Base-by-base conservation (phyloP, 2,888 invertebrate genomes). In the Spodoptera exigua region DNA sequence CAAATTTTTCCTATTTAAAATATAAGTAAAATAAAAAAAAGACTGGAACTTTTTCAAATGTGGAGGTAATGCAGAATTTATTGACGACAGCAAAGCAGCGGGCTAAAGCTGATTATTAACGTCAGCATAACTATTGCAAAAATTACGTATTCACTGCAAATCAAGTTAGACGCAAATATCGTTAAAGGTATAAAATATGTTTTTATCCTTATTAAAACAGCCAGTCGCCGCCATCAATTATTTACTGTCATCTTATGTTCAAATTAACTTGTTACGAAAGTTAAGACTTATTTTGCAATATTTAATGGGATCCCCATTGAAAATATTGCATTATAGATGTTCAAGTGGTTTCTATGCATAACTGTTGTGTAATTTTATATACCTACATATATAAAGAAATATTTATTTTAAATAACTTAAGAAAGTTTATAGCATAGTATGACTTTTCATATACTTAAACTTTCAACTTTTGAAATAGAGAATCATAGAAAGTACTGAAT, bases 231-330 rank as follows among this genome's bases (percentile, higher is more conserved):
- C 48, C 53, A 49, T 49, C 45, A 4, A 14, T 43, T 40, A 48
- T 39, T 66, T 49, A 54, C 59, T 66, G 65, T 49, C 45, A 27
- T 41, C 18, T 49, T 65, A 45, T 34, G 36, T 43, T 17, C 11
- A 21, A 53, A 45, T 53, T 17, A 53, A 21, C 35, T 16, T 34
- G 7, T 66, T 53, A 17, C 34, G 34, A 59, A 65, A 52, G 27
- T 51, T 17, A 39, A 63, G 21, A 40, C 46, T 2, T 46, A 51
- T 32, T 18, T 57, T 37, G 57, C 36, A 64, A 63, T 57, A 51
- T 51, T 48, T 14, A 52, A 51, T 49, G 43, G 3, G 14, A 27
- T 18, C 39, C 27, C 14, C 21, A 27, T 61, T 51, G 27, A 27
- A 27, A 27, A 7, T 27, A 27, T 27, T 27, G 27, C 27, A 27